Evolutionary conservation across 35 echinoderm and acorn worm species (phyloP), one percentile per base, ranked within the genome.

Genomic region (Amphiura filiformis): DNA sequence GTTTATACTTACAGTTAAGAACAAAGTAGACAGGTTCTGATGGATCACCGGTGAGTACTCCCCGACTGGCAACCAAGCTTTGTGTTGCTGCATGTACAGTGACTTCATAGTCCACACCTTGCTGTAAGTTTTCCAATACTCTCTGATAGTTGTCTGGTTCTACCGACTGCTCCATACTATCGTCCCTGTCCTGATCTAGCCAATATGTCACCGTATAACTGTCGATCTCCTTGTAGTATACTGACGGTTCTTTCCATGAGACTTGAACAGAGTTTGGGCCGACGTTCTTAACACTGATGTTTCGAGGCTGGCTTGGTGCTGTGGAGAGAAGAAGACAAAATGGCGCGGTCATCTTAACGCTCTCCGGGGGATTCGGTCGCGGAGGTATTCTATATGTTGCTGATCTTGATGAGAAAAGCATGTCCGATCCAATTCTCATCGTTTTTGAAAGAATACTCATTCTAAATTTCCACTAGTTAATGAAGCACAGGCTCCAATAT

Each of bases 161-260:
- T 1, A 90, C 84, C 57, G 7, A 81, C 13, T 39, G 39, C 86
- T 13, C 47, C n/a, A 80, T 18, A 32, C 56, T 64, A n/a, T 75
- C 82, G 13, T 64, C 36, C 12, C 84, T 80, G 0, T 31, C 30
- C 26, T 90, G 84, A 70, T 70, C 28, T 13, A 70, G 7, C 79
- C 88, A 89, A 81, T 90, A 94, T 14, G 65, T 90, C 78, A 94
- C 35, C 2, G 88, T 87, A 37, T 94, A 94, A 77, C 83, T 79
- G 31, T 94, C 88, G 28, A 94, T 90, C 30, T 57, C 61, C n/a
- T 82, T 87, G 78, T 90, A 90, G 79, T 86, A 90, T 22, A 84
- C 84, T n/a, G 42, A 13, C 1, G 93, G 93, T 34, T 82, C 49
- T 40, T 77, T 76, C 93, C 93, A 94, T 17, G 93, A 87, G 26